Base-by-base conservation (phyloP, 2,888 invertebrate species). In the Micropterix aruncella region DNA sequence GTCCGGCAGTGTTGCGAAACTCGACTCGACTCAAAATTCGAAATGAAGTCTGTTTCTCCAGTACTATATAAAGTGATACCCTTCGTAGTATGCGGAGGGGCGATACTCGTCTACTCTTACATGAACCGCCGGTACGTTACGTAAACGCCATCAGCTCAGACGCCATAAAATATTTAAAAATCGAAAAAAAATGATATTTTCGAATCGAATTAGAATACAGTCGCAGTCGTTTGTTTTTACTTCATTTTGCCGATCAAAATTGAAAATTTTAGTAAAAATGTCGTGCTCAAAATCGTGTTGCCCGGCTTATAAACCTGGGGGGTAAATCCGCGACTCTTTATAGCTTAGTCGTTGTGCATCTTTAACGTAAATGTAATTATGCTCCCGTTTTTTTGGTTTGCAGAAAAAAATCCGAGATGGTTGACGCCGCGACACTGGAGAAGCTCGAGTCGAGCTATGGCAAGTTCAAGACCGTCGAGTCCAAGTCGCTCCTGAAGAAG, bases 401-500 rank as follows among this genome's bases (percentile, higher is more conserved):
- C 73, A 83, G 82, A 66, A 82, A 77, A 70, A 73, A 77, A 73
- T 77, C 77, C 74, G 72, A 73, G 65, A 91, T 91, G 91, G 90
- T 90, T 74, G 92, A 93, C 74, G 85, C 88, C 62, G 89, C 83
- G 67, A 84, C 85, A 61, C 69, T 89, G 63, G 86, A 91, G 66
- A 93, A 92, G 74, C 74, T 93, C 73, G 92, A 93, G 71, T 80
- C 86, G 65, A 91, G 89, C 59, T 92, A 76, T 75, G 79, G 81
- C 77, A 92, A 90, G 73, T 76, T 93, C 60, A 77, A 79, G 57
- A 83, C 75, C 55, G 87, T 90, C 50, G 88, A 93, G 70, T 94
- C 93, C 66, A 91, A 94, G 73, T 95, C 94, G 48, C 79, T 97
- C 68, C 74, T 96, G 75, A 96, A 95, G 79, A 95, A 95, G 70